These are phyloP conservation scores for Anabas testudineus DNA, from an alignment of 2,797 vertebrate genomes.

Conservation along the genomic window DNA sequence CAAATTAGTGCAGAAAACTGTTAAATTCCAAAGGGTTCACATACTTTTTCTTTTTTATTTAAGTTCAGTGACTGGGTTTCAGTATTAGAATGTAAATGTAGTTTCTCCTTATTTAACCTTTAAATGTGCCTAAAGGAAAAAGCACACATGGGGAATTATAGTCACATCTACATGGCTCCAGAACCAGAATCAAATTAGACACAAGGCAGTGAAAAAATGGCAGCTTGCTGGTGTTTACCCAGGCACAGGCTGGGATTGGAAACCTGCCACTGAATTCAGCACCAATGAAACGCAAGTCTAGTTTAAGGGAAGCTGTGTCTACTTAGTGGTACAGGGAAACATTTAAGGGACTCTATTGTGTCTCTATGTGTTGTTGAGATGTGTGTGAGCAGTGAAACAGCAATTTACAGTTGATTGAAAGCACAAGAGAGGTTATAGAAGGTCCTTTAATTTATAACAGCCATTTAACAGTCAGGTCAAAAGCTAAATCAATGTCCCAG, in stretches of 20 bases:
- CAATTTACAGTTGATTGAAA: conserved; percentile 55
- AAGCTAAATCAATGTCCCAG: conserved; percentile 75
- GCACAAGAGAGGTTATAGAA: conserved; percentile 38
- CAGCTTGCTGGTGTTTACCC: conserved; percentile 25
- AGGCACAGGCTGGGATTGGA: conserved; percentile 20
- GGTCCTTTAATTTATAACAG: conserved; percentile 64
- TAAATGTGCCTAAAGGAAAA: conserved; percentile 21
- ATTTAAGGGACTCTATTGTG: background rate
- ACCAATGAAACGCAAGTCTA: background rate
- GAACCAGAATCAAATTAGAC: conserved; percentile 33
- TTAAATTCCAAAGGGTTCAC: too few species aligned
- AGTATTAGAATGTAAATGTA: conserved; percentile 22
- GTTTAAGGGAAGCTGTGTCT: background rate
- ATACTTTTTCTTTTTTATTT: background rate
- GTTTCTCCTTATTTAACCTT: conserved; percentile 26
- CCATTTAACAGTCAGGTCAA: conserved; percentile 64
- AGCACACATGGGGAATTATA: conserved; percentile 5
- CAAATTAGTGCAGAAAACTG: too few species aligned
- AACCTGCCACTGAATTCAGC: conserved; percentile 25
- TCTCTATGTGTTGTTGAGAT: background rate
- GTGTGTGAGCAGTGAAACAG: conserved; percentile 14
- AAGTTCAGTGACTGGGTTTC: conserved; percentile 20
- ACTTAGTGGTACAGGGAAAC: conserved; percentile 3
- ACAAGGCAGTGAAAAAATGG: background rate
- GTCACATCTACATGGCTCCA: conserved; percentile 5